Percentiles rank a stretch among this genome's conserved stretches.
These are phyloP conservation scores for western clawed frog (Xenopus tropicalis) DNA, from an alignment of 2,113 vertebrate genomes.

Conservation along the genomic window UCB_Xtro_10.0 CM004451.2:52732501-52733000, in stretches of 20 bases:
- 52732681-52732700: slow-evolving; percentile 71
- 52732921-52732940: slow-evolving; percentile 75
- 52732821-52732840: slow-evolving; percentile 69
- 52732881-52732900: slow-evolving; percentile 77
- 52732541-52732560: too few species aligned
- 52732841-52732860: slow-evolving; percentile 63
- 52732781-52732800: slow-evolving; percentile 76
- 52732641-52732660: slow-evolving; percentile 71
- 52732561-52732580: slow-evolving; percentile 64
- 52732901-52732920: slow-evolving; percentile 81
- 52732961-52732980: slow-evolving; percentile 64
- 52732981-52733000: slow-evolving; percentile 63
- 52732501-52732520: too few species aligned
- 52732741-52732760: slow-evolving; percentile 78
- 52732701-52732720: slow-evolving; percentile 64
- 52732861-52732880: slow-evolving; percentile 75
- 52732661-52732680: slow-evolving; percentile 76
- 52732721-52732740: slow-evolving; percentile 70
- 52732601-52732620: slow-evolving; percentile 76
- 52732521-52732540: too few species aligned
- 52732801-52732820: slow-evolving; percentile 69
- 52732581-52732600: slow-evolving; percentile 79
- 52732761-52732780: slow-evolving; percentile 70
- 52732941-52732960: slow-evolving; percentile 68
- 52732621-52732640: slow-evolving; percentile 76